Base-by-base conservation (phyloP, 2,113 vertebrate genomes). In the Mixornis gularis region DNA sequence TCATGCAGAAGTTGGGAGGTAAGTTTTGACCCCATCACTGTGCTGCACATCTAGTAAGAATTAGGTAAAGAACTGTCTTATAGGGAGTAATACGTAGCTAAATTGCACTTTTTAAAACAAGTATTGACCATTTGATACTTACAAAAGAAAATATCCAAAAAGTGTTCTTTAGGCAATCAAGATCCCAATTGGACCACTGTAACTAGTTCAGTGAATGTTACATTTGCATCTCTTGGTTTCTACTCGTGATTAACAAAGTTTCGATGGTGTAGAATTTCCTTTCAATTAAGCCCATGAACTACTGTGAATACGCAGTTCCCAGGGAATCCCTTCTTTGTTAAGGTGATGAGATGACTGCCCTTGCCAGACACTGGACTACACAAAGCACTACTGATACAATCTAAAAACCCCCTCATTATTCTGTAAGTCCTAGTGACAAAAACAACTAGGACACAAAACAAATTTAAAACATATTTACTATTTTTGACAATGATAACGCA, bases 321-420 rank as follows among this genome's bases (percentile, higher is more conserved):
- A 68, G 65, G 17, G 12, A 63, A 17, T 69, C 30, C 13, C 40
- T 52, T 68, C 21, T 17, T 69, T 15, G 10, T 24, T 20, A 46
- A 49, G 26, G 36, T 34, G 13, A 58, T 63, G 40, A 79, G 32
- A 30, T 62, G 59, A 82, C 9, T 51, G 36, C 17, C 62, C 32
- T 49, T 83, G 36, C 36, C 25, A 79, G 16, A 36, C 1, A 62
- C 7, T 27, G 34, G 16, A 52, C 40, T 46, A 26, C 1, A 69
- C 0, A 12, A 68, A 85, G 27, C 7, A 52, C 58, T 52, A 20
- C 2, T 68, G 32, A 32, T 9, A 52, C n/a, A n/a, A n/a, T n/a
- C n/a, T n/a, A n/a, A n/a, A n/a, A 83, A 5, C 7, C 0, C 6
- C 7, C 36, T 13, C 0, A 1, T 12, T 44, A 46, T 48, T 85